Base-by-base conservation (phyloP, 2,888 invertebrate genomes). In the Stenolophus ochropezus region DNA sequence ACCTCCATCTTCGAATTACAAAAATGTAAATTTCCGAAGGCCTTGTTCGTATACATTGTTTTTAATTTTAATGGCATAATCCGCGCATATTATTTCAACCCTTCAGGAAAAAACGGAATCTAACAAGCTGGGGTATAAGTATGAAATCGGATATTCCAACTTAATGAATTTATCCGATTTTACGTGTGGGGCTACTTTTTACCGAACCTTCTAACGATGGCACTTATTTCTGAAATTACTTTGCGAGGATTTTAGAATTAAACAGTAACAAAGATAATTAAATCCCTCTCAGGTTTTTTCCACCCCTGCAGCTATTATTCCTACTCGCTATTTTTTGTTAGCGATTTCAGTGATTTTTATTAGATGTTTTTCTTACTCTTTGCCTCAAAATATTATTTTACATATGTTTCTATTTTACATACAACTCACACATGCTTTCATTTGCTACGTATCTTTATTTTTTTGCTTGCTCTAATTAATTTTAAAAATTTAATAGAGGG, bases 201-300 rank as follows among this genome's bases (percentile, higher is more conserved):
- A 51, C 25, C 20, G 79, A 23, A 71, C 51, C 71, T 33, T 79
- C 71, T 79, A 79, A 79, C 69, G 69, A 79, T 79, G 79, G 69
- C 69, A 79, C 79, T 79, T 79, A 79, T 79, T 76, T 79, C 65
- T 79, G 27, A 79, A 79, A 71, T 79, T 79, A 79, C 69, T 79
- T 53, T 79, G 27, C 65, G 47, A 16, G 69, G 69, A 79, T 79
- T 79, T 71, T 51, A 79, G 33, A 69, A 71, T 77, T 77, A 61
- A 77, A 78, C 78, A 49, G 69, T 78, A 78, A 78, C 78, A 73
- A 80, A 80, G 73, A 73, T 80, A 73, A 73, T 80, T 73, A 73
- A 73, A 69, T 69, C 33, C 65, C 65, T 18, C 23, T 49, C 42
- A 42, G 18, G 42, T 11, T 56, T 76, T 56, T 76, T 53, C 18